Percentiles rank a stretch among this genome's conserved stretches.
phyloP scores from a whole-genome alignment of 2,113 vertebrate species.

The Anarrhichthys ocellatus region DNA sequence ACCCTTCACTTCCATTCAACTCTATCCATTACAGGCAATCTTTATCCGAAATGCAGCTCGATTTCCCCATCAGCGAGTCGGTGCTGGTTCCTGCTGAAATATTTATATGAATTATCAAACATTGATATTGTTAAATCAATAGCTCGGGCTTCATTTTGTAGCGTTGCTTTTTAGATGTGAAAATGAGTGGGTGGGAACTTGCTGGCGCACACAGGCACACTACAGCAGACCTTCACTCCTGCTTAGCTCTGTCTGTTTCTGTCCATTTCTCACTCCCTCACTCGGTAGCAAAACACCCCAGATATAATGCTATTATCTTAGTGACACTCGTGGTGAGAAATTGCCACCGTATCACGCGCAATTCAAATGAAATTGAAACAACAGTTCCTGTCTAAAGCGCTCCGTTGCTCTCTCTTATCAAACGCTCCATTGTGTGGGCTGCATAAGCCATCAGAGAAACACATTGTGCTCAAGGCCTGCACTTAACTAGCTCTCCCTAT shows the following conservation, averaged over 20 bases:
- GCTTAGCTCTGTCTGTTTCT: slow-evolving; percentile 9
- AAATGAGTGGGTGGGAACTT: slow-evolving; percentile 32
- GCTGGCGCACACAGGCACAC: background rate
- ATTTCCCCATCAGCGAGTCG: slow-evolving; percentile 24
- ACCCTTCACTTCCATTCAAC: slow-evolving; percentile 14
- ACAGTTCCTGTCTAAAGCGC: slow-evolving; percentile 49
- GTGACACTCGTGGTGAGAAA: slow-evolving; percentile 65
- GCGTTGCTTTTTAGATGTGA: slow-evolving; percentile 29
- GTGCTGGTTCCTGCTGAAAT: slow-evolving; percentile 12
- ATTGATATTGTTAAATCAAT: slow-evolving; percentile 62
- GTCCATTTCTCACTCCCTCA: slow-evolving; percentile 31
- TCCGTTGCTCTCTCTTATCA: slow-evolving; percentile 41
- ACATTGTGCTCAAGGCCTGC: slow-evolving; percentile 51
- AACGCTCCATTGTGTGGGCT: slow-evolving; percentile 55
- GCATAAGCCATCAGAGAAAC: slow-evolving; percentile 54
- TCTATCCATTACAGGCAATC: slow-evolving; percentile 6
- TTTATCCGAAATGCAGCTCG: slow-evolving; percentile 3
- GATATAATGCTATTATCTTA: slow-evolving; percentile 60
- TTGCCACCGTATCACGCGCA: slow-evolving; percentile 55
- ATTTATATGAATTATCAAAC: slow-evolving; percentile 64
- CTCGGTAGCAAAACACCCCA: slow-evolving; percentile 31
- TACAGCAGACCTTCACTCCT: slow-evolving; percentile 20
- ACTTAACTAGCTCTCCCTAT: slow-evolving; percentile 51
- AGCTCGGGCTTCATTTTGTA: slow-evolving; percentile 1
- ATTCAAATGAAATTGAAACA: slow-evolving; percentile 69